Conservation (phyloP, 2,113 vertebrate genomes). For the Orientallactaga bullata region DNA sequence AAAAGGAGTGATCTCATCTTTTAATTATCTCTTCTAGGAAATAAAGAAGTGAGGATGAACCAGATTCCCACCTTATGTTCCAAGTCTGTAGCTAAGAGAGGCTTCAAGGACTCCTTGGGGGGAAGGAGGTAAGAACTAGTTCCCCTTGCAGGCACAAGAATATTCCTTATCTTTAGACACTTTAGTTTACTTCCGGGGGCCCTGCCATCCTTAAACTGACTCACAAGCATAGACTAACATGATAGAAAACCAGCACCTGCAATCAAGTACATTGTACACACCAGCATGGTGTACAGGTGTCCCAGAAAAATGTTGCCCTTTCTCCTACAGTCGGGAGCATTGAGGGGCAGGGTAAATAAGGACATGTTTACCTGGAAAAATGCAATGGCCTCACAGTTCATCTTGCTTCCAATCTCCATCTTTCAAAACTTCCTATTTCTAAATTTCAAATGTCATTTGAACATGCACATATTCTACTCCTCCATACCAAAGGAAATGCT, state of each 20-base stretch:
- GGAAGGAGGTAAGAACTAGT: too few species aligned
- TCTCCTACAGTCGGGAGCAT: not conserved
- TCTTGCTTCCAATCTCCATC: not conserved
- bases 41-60: too few species aligned
- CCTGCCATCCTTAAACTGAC: too few species aligned
- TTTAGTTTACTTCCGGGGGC: too few species aligned
- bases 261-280: not conserved
- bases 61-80: too few species aligned
- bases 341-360: not conserved
- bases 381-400: not conserved
- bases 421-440: conserved; percentile 6
- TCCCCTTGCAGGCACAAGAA: too few species aligned
- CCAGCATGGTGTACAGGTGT: not conserved
- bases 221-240: not conserved
- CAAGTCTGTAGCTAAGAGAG: too few species aligned
- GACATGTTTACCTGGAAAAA: not conserved
- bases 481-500: not conserved
- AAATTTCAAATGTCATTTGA: conserved; percentile 1
- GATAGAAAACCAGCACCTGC: not conserved
- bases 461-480: not conserved
- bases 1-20: too few species aligned
- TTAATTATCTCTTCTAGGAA: too few species aligned
- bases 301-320: not conserved
- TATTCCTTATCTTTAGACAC: too few species aligned
- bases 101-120: too few species aligned